These are phyloP conservation scores for Rhinopithecus roxellana DNA, from an alignment of 2,113 vertebrate species.

Conservation along the genomic window DNA sequence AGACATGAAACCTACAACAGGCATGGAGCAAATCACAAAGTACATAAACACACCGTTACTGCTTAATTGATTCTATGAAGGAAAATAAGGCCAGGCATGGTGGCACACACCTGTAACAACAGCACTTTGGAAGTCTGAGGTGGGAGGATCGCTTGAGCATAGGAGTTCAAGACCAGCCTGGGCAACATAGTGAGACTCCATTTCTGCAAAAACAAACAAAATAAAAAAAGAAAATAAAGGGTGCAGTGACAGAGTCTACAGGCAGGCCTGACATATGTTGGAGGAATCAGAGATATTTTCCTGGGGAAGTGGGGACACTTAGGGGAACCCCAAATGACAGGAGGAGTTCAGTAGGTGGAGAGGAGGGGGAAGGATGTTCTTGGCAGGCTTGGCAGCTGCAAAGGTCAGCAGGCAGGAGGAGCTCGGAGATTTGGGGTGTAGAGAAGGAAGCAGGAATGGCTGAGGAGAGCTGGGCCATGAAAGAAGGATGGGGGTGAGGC, in stretches of 20 bases:
- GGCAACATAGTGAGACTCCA: too few relatives aligned
- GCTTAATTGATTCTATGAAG: not conserved
- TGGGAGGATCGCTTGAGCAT: too few relatives aligned
- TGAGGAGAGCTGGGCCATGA: not conserved
- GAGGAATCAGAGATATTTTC: not conserved
- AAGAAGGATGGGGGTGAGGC: not conserved
- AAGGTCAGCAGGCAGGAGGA: not conserved
- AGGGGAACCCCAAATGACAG: not conserved
- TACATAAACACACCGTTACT: fast-evolving
- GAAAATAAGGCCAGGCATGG: not conserved
- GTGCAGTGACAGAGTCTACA: not conserved
- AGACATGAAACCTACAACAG: not conserved
- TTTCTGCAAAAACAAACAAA: too few relatives aligned
- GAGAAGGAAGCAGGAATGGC: not conserved
- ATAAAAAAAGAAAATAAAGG: not conserved
- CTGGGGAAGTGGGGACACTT: not conserved
- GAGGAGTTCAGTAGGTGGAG: not conserved
- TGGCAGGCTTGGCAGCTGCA: not conserved
- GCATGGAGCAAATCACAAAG: fast-evolving
- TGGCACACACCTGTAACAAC: too few relatives aligned
- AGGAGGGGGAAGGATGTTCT: not conserved
- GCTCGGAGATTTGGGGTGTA: not conserved
- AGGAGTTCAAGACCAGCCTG: too few relatives aligned
- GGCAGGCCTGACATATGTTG: not conserved
- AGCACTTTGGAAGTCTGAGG: too few relatives aligned